A percentile compares a stretch with the other conserved stretches of the same genome.
Evolutionary conservation across 1,140 invertebrate species (phyloP).

Genomic region (Zophobas morio): DNA sequence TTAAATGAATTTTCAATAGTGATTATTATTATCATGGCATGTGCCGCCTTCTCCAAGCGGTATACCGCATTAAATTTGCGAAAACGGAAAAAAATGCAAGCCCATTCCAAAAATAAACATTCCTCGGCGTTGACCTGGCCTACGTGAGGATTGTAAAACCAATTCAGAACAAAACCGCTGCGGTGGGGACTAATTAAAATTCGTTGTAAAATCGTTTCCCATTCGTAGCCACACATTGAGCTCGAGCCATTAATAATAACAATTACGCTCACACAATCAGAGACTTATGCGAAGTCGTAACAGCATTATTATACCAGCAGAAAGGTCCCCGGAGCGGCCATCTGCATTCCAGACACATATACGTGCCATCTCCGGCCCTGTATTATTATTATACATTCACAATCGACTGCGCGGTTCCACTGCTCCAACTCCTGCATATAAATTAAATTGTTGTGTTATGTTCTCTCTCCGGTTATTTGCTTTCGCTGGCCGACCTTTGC

Average conservation of each 20-base stretch:
- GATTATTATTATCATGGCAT: too few relatives aligned
- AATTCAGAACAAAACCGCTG: not conserved
- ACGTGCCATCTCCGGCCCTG: slow-evolving; percentile 31
- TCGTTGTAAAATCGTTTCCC: slow-evolving; percentile 18
- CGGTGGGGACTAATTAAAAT: slow-evolving; percentile 17
- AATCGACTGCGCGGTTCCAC: slow-evolving; percentile 25
- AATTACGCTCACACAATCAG: not conserved
- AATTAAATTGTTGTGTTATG: slow-evolving; percentile 43
- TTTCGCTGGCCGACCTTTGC: slow-evolving; percentile 32
- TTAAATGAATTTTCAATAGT: too few relatives aligned
- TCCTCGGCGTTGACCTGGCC: too few relatives aligned
- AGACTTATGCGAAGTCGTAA: slow-evolving; percentile 20
- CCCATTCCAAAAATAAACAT: too few relatives aligned
- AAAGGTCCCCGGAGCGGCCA: slow-evolving; percentile 13
- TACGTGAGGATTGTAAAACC: not conserved
- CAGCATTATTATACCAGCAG: not conserved
- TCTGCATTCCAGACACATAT: slow-evolving; percentile 46
- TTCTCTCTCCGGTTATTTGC: slow-evolving; percentile 40
- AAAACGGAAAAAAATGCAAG: too few relatives aligned
- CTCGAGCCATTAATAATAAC: not conserved
- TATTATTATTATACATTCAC: slow-evolving; percentile 47
- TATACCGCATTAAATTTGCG: too few relatives aligned
- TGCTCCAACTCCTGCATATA: slow-evolving; percentile 45
- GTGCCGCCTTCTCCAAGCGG: too few relatives aligned
- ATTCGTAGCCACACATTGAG: slow-evolving; percentile 19